Evolutionary conservation across 2,888 invertebrate species (phyloP).

Genomic region (Pterobdella sp.): DNA sequence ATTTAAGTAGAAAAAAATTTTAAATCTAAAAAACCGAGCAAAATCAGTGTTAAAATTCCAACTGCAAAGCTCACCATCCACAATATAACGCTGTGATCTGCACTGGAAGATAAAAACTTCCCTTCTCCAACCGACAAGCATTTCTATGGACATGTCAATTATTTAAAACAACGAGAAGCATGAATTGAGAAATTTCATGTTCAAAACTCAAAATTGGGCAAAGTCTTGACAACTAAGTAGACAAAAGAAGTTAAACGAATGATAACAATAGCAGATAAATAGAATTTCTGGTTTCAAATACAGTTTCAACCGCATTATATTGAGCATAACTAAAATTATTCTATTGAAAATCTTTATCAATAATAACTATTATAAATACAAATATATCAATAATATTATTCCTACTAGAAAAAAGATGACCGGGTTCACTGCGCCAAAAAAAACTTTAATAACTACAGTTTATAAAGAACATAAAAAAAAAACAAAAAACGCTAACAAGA

Average conservation of each 20-base stretch:
- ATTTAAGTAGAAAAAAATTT: background rate
- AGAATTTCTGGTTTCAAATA: background rate
- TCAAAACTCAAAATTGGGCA: no score
- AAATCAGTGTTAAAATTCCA: background rate
- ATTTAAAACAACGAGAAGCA: background rate
- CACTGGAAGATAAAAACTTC: conserved; percentile 9
- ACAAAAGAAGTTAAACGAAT: no score
- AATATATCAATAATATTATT: no score
- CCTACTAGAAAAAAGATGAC: no score
- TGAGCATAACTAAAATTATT: background rate
- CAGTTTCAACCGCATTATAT: background rate
- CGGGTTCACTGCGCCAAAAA: no score
- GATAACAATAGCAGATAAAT: no score
- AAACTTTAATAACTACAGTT: background rate
- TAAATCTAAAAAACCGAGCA: background rate
- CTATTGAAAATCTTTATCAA: no score
- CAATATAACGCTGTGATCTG: conserved; percentile 2
- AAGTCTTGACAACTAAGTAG: no score
- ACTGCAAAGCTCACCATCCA: conserved; percentile 3
- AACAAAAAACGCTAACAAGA: background rate
- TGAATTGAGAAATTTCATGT: no score
- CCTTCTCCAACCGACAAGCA: background rate
- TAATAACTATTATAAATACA: no score
- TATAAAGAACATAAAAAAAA: background rate
- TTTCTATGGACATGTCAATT: background rate